Evolutionary conservation across 2,797 vertebrate species (phyloP).

Genomic region (Acipenser oxyrinchus): DNA sequence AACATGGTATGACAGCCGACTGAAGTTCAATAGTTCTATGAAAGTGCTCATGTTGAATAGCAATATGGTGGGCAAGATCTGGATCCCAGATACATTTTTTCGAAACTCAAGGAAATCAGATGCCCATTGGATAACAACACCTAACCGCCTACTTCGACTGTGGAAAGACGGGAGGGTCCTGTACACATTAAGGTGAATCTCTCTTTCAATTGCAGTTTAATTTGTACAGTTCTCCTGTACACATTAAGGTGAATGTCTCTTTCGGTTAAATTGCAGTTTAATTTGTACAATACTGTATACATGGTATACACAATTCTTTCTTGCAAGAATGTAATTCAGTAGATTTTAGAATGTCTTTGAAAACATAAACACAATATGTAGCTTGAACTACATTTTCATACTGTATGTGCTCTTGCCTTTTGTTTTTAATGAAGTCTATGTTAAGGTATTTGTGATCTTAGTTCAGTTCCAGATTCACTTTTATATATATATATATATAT

Average conservation of each 20-base stretch:
- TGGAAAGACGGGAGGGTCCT: slow-evolving; percentile 88
- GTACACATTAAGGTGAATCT: slow-evolving; percentile 78
- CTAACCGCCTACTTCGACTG: slow-evolving; percentile 84
- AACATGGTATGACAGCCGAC: slow-evolving; percentile 90
- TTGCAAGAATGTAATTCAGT: too few species aligned
- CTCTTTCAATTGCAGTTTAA: slow-evolving; percentile 9
- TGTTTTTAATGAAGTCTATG: too few species aligned
- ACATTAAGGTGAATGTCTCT: too few species aligned
- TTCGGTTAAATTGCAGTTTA: slow-evolving; percentile 10
- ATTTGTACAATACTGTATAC: slow-evolving; percentile 20
- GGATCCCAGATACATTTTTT: slow-evolving; percentile 97
- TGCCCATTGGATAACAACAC: slow-evolving; percentile 95
- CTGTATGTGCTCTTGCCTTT: too few species aligned
- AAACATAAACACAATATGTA: too few species aligned
- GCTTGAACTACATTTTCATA: too few species aligned
- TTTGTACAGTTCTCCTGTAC: slow-evolving; percentile 27
- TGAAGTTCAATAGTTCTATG: slow-evolving; percentile 91
- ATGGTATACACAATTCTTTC: too few species aligned
- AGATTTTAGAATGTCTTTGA: too few species aligned
- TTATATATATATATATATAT: too few species aligned
- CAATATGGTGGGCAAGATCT: slow-evolving; percentile 97
- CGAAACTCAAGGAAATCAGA: slow-evolving; percentile 91
- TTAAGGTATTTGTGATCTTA: too few species aligned
- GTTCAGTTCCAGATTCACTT: too few species aligned
- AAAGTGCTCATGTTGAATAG: slow-evolving; percentile 93